A percentile compares a stretch with the other conserved stretches of the same genome.
Conservation (phyloP, 2,113 vertebrate species). For the Rhombomys opimus region DNA sequence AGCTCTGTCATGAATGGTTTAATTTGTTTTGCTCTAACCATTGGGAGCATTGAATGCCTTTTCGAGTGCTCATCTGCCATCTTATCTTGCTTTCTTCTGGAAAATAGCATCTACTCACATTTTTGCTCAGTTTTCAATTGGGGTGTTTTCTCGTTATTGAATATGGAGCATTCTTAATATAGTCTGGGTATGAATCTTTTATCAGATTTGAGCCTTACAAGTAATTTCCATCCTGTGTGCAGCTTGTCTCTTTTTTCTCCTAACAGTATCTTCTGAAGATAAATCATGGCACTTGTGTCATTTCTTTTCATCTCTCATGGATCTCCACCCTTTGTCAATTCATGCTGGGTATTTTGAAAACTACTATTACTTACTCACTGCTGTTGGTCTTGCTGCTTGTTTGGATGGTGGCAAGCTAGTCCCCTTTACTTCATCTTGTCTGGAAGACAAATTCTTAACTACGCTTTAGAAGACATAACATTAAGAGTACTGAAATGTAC, state of each 20-base stretch:
- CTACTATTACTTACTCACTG: background rate
- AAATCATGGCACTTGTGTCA: fast-evolving
- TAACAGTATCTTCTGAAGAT: background rate
- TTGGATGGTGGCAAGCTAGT: background rate
- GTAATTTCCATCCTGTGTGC: background rate
- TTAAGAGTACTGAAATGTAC: background rate
- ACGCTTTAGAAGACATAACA: background rate
- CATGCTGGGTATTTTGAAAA: background rate
- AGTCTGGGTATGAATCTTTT: background rate
- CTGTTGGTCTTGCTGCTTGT: background rate
- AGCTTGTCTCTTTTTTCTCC: background rate
- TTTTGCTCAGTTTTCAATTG: background rate
- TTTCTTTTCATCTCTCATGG: background rate
- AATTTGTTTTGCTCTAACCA: background rate
- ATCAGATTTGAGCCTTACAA: background rate
- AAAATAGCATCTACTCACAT: background rate
- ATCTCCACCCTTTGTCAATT: background rate
- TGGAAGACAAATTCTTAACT: background rate
- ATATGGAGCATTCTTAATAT: background rate
- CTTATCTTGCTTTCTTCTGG: background rate
- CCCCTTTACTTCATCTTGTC: background rate
- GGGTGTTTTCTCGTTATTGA: background rate
- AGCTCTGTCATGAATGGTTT: background rate
- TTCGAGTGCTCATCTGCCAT: background rate
- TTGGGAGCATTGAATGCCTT: fast-evolving